Percentiles rank a stretch among this genome's conserved stretches.
These are phyloP conservation scores for Gallinago paraguaiae DNA, from an alignment of 2,113 vertebrate species.

Conservation along the genomic window DNA sequence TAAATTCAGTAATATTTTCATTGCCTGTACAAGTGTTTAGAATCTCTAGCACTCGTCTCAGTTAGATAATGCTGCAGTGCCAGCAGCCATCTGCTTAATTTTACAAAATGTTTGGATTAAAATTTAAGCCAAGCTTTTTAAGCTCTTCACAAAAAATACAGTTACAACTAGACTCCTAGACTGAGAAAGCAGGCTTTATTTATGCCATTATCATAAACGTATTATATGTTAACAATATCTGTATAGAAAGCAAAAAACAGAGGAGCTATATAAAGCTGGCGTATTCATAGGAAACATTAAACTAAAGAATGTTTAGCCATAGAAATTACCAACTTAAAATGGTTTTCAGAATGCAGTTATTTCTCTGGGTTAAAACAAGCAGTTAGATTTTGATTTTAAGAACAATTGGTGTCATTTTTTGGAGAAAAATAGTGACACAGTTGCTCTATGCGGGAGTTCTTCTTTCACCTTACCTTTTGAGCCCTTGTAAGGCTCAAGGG, in stretches of 20 bases:
- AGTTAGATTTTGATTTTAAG: background rate
- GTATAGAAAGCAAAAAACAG: background rate
- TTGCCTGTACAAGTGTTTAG: background rate
- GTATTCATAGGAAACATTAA: background rate
- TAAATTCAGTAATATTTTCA: conserved; percentile 45
- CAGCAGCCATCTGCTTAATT: conserved; percentile 68
- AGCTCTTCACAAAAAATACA: background rate
- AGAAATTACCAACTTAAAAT: background rate
- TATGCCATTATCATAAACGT: background rate
- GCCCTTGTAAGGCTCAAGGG: background rate
- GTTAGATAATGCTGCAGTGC: conserved; percentile 45
- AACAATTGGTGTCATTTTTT: background rate
- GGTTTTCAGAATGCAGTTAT: background rate
- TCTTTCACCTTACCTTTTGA: background rate
- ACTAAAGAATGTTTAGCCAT: background rate
- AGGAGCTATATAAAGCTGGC: background rate
- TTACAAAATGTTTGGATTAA: conserved; percentile 50
- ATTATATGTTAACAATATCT: background rate
- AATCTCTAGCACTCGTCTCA: conserved; percentile 44
- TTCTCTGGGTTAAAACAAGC: background rate
- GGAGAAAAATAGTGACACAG: background rate
- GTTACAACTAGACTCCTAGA: background rate
- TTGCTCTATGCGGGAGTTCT: background rate
- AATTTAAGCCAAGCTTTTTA: conserved; percentile 55
- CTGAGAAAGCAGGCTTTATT: background rate